Evolutionary conservation across 2,113 vertebrate species (phyloP).

Genomic region (Telmatochromis bifrenatus): DNA sequence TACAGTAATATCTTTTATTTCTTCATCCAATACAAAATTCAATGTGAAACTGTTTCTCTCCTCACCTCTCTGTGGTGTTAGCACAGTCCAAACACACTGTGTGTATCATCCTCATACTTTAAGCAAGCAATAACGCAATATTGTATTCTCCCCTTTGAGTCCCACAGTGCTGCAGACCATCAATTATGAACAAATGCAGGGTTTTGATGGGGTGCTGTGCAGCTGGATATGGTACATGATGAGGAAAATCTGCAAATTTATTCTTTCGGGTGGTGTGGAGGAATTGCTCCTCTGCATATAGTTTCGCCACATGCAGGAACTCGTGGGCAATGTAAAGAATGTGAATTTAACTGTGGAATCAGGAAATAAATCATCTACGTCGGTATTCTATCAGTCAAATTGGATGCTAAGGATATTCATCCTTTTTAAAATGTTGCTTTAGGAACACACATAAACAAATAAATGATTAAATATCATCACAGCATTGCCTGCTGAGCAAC

Average conservation of each 20-base stretch:
- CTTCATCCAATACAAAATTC: neutral
- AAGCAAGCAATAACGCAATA: neutral
- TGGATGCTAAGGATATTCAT: neutral
- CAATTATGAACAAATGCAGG: conserved; percentile 37
- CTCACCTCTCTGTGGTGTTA: neutral
- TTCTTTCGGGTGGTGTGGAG: neutral
- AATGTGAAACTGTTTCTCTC: neutral
- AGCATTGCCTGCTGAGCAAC: neutral
- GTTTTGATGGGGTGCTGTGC: conserved; percentile 17
- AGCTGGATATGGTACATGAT: neutral
- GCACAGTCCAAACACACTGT: neutral
- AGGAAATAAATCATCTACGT: neutral
- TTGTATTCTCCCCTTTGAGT: neutral
- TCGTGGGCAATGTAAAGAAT: neutral
- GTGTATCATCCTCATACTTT: neutral
- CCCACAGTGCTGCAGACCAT: conserved; percentile 1
- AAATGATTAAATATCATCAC: neutral
- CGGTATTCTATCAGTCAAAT: neutral
- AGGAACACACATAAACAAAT: neutral
- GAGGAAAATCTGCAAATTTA: neutral
- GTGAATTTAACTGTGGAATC: neutral
- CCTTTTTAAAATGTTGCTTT: neutral
- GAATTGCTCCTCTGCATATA: neutral
- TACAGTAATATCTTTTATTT: neutral
- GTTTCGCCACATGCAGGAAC: neutral